Base-by-base conservation (phyloP, 2,888 invertebrate genomes). In the Rugalucina vietnamica region DNA sequence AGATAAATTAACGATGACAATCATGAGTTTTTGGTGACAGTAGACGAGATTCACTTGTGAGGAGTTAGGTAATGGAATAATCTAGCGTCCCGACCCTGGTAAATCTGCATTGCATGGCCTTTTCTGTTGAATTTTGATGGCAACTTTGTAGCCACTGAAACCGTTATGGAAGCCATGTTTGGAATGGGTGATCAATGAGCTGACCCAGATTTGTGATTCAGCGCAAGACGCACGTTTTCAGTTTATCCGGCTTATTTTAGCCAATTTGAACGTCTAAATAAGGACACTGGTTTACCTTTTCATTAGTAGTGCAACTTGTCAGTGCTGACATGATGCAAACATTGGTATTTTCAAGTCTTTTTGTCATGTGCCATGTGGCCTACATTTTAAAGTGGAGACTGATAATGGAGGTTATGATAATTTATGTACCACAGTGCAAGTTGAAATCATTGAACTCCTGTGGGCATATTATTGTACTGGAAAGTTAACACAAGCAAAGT, bases 161-260 rank as follows among this genome's bases (percentile, higher is more conserved):
- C 34, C 12, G 29, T 65, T 34, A 65, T 65, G 65, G 65, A 65
- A 12, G 65, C 65, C 65, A 65, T 65, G 65, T 65, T 65, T 65
- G 21, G 65, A 34, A 34, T 34, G 65, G 29, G 21, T 65, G 65
- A 65, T 65, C 34, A 65, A 65, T 65, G 65, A 34, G 65, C 34
- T 34, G 34, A 18, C 34, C 65, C 34, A 65, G 34, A 5, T 65
- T n/a, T 12, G 65, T 10, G 34, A 18, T 65, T 65, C n/a, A n/a
- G n/a, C n/a, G n/a, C n/a, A n/a, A n/a, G n/a, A n/a, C n/a, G n/a
- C n/a, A n/a, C n/a, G n/a, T n/a, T n/a, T n/a, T n/a, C n/a, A n/a
- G n/a, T n/a, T n/a, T n/a, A n/a, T n/a, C n/a, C n/a, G n/a, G n/a
- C n/a, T n/a, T n/a, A n/a, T n/a, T n/a, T n/a, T n/a, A n/a, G n/a